Base-by-base conservation (phyloP, 2,888 invertebrate genomes). In the Mythimna impura region DNA sequence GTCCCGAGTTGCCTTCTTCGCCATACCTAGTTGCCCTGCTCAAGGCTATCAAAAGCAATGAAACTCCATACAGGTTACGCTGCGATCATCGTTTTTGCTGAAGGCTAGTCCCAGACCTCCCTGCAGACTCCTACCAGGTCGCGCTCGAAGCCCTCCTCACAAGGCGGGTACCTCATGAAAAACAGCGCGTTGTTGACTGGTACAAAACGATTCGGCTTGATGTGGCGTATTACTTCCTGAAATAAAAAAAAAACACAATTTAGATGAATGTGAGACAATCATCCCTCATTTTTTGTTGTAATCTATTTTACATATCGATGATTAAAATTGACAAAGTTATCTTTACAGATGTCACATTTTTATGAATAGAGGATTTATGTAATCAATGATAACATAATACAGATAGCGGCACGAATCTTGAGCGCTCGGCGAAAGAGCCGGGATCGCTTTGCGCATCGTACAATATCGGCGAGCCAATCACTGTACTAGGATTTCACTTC, bases 81-180 rank as follows among this genome's bases (percentile, higher is more conserved):
- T 76, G 80, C 80, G 71, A 14, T 62, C 22, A 2, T 66, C 30
- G 10, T 63, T 57, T 7, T 17, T 61, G 47, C 52, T 30, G 8
- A 61, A 54, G 14, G 34, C 66, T 71, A 80, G 9, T 82, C 90
- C 96, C 96, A 96, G 36, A 96, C 95, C 80, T 96, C 96, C 60
- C 96, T 89, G 76, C 96, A 96, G 50, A 94, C 86, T 20, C 96
- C 96, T 3, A 92, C 81, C 0, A 91, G 74, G 70, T 96, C 96
- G n/a, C 94, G 89, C 71, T 91, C 89, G 77, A 89, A 92, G 3
- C 95, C 96, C 0, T 93, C 90, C 7, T 90, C 89, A 47, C 96
- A 96, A 0, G 94, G 93, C 22, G 88, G 86, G 63, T 88, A 89
- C 3, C 76, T 87, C 78, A 89, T 90, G 85, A 95, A 95, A 83